Percentiles rank a stretch among this genome's conserved stretches.
These are phyloP conservation scores for Pitangus sulphuratus DNA, from an alignment of 2,797 vertebrate species.

Conservation along the genomic window DNA sequence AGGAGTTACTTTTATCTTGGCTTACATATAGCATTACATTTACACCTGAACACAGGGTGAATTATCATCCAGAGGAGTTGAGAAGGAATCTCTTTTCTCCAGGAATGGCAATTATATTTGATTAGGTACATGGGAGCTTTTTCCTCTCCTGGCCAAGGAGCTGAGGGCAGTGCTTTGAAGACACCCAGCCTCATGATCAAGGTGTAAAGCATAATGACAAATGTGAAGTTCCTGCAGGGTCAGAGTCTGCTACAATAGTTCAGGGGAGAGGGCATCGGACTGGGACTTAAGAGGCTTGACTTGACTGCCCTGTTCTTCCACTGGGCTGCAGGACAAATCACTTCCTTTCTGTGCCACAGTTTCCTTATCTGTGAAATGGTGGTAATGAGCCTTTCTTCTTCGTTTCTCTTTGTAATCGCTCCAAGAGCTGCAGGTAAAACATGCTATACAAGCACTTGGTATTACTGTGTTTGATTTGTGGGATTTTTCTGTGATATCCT, in stretches of 20 bases:
- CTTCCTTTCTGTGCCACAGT: constrained; percentile 61
- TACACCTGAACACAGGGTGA: constrained; percentile 70
- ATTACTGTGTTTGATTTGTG: constrained; percentile 56
- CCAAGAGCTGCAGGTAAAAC: constrained; percentile 63
- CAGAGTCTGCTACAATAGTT: constrained; percentile 57
- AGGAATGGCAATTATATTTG: constrained; percentile 72
- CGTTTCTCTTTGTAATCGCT: constrained; percentile 56
- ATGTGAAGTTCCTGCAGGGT: constrained; percentile 66
- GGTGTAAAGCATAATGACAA: constrained; percentile 69
- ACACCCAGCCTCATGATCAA: constrained; percentile 70
- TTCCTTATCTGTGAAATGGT: constrained; percentile 60
- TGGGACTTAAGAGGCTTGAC: constrained; percentile 65
- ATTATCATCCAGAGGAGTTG: constrained; percentile 70
- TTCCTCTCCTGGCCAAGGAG: constrained; percentile 69
- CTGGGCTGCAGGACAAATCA: constrained; percentile 64
- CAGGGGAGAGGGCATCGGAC: constrained; percentile 70
- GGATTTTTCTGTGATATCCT: constrained; percentile 32
- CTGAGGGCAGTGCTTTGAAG: constrained; percentile 71
- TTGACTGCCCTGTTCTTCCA: constrained; percentile 59
- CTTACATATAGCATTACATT: constrained; percentile 69
- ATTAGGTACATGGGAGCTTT: constrained; percentile 70
- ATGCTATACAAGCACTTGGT: constrained; percentile 30
- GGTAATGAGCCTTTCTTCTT: constrained; percentile 68
- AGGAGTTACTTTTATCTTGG: constrained; percentile 62
- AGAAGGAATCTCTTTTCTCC: constrained; percentile 72